Percentiles rank a stretch among this genome's conserved stretches.
These are phyloP conservation scores for Axea sp. DNA, from an alignment of 2,888 invertebrate species.

Conservation along the genomic window DNA sequence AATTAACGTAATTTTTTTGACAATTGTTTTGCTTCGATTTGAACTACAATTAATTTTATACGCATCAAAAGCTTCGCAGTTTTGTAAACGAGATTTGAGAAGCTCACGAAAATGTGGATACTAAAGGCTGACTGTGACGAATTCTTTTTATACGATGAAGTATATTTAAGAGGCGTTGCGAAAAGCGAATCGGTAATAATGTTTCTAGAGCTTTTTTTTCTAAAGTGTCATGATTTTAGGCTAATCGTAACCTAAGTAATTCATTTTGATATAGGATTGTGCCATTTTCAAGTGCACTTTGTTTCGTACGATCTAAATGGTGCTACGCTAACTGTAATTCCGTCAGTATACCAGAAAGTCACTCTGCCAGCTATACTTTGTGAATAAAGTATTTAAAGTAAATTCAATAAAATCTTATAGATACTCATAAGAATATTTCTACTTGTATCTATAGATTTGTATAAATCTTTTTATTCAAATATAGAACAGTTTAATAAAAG, in stretches of 20 bases:
- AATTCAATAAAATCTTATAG: not conserved
- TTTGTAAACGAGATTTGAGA: too few relatives aligned
- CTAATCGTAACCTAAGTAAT: constrained; percentile 12
- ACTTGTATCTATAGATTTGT: too few relatives aligned
- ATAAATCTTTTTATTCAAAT: too few relatives aligned
- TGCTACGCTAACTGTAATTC: constrained; percentile 58
- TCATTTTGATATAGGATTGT: constrained; percentile 55
- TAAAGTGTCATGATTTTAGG: constrained; percentile 15
- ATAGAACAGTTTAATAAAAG: too few relatives aligned
- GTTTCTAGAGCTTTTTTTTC: constrained; percentile 34
- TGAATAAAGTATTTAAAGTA: not conserved
- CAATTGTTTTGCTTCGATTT: too few relatives aligned
- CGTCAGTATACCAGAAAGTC: too few relatives aligned
- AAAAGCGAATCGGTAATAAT: constrained; percentile 4
- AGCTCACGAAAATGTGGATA: too few relatives aligned
- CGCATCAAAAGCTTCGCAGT: too few relatives aligned
- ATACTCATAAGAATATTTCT: too few relatives aligned
- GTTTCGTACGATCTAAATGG: constrained; percentile 62
- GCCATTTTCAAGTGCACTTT: constrained; percentile 65
- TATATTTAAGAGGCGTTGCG: constrained; percentile 1
- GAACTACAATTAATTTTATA: too few relatives aligned
- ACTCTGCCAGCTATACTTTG: too few relatives aligned
- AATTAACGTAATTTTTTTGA: too few relatives aligned
- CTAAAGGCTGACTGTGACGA: constrained; percentile 42
- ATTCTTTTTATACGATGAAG: constrained; percentile 35